Percentiles rank a stretch among this genome's conserved stretches.
These are phyloP conservation scores for Gasteruption jaculator DNA, from an alignment of 2,888 invertebrate genomes.

Conservation along the genomic window DNA sequence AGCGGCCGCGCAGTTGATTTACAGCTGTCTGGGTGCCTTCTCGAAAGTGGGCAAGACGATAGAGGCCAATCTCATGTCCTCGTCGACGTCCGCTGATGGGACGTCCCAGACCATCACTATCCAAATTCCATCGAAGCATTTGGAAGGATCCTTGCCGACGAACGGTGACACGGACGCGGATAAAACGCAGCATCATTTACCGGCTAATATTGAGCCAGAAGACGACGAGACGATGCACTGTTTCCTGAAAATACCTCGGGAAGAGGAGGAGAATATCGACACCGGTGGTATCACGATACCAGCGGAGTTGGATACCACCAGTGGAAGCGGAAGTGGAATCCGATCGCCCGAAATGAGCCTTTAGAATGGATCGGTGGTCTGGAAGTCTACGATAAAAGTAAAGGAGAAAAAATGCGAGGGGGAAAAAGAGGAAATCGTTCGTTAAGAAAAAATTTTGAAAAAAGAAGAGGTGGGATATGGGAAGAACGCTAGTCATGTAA, in stretches of 20 bases:
- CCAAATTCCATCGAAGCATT: constrained; percentile 45
- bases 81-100: constrained; percentile 48
- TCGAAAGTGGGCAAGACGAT: constrained; percentile 43
- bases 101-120: constrained; percentile 47
- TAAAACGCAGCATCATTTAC: constrained; percentile 29
- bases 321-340: no score
- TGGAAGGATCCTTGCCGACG: constrained; percentile 39
- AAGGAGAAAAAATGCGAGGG: no score
- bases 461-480: no score
- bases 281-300: constrained; percentile 60
- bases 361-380: no score
- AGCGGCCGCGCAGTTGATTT: constrained; percentile 49
- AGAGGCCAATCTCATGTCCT: constrained; percentile 47
- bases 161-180: constrained; percentile 24
- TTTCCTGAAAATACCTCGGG: constrained; percentile 42
- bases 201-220: constrained; percentile 42
- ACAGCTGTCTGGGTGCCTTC: constrained; percentile 46
- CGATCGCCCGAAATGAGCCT: no score
- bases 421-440: no score
- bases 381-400: no score
- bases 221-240: constrained; percentile 53
- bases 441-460: no score
- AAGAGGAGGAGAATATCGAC: constrained; percentile 54
- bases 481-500: no score
- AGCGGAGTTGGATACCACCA: no score